A percentile compares a stretch with the other conserved stretches of the same genome.
These are phyloP conservation scores for Parazoanthus darwini DNA, from an alignment of 92 coral and sea anemone genomes.

Conservation along the genomic window DNA sequence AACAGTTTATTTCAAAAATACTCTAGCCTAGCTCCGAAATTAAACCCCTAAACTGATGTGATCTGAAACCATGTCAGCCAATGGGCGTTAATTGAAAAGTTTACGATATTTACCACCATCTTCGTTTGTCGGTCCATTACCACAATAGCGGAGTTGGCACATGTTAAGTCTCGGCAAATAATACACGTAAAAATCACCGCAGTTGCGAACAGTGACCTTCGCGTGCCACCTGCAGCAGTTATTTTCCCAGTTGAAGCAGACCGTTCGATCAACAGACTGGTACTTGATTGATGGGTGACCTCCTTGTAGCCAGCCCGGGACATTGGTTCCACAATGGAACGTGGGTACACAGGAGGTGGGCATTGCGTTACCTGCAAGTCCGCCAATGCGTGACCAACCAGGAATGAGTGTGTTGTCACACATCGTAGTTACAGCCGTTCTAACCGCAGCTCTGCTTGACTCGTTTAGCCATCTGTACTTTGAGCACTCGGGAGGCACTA, in stretches of 20 bases:
- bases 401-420: neutral
- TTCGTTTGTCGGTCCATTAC: neutral
- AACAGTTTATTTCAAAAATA: too few species aligned
- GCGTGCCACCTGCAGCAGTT: neutral
- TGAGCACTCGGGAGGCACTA: neutral
- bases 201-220: neutral
- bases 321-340: slow-evolving; percentile 5
- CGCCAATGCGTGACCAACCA: slow-evolving; percentile 6
- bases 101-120: too few species aligned
- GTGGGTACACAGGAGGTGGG: slow-evolving; percentile 6
- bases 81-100: too few species aligned
- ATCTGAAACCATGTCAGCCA: too few species aligned
- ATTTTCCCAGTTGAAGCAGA: neutral
- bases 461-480: neutral
- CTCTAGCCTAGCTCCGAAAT: too few species aligned
- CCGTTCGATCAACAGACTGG: neutral
- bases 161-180: neutral
- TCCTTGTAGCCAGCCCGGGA: slow-evolving; percentile 5
- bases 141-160: slow-evolving; percentile 16
- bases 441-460: neutral
- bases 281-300: neutral
- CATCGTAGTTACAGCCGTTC: neutral
- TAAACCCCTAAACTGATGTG: too few species aligned
- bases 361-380: slow-evolving; percentile 22
- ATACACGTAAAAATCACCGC: neutral